A percentile compares a stretch with the other conserved stretches of the same genome.
Evolutionary conservation across 1,140 invertebrate species (phyloP).

Genomic region (Bombus impatiens): DNA sequence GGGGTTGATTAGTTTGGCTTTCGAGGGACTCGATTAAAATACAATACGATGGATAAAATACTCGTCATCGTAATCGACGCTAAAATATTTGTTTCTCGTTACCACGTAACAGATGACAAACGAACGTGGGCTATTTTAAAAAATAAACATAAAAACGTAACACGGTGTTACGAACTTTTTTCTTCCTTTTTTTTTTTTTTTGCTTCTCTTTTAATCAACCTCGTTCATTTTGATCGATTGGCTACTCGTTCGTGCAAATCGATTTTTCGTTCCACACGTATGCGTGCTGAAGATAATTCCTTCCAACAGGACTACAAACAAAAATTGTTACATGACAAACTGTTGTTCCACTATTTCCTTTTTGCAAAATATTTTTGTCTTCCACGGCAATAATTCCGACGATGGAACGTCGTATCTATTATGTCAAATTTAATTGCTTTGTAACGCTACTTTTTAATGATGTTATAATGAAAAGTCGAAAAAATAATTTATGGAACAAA

Average conservation of each 20-base stretch:
- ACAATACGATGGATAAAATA: not conserved
- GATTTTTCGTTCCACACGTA: not conserved
- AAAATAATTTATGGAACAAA: not conserved
- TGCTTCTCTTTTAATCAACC: not conserved
- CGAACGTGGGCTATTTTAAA: not conserved
- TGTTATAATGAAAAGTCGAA: too few species aligned
- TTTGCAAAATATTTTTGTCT: not conserved
- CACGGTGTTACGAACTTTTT: not conserved
- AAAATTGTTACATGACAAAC: not conserved
- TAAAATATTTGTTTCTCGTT: not conserved
- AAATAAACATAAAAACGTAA: not conserved
- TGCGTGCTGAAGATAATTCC: not conserved
- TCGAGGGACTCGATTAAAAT: not conserved
- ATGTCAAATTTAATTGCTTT: too few species aligned
- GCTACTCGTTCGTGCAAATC: not conserved
- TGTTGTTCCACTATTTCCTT: not conserved
- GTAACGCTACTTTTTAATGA: too few species aligned
- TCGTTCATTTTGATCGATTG: conserved; percentile 5
- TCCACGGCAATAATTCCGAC: too few species aligned
- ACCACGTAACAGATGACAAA: not conserved
- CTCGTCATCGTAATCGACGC: not conserved
- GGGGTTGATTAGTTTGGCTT: not conserved
- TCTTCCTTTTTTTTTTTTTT: not conserved
- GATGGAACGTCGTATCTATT: too few species aligned
- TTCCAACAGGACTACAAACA: too few species aligned